Conservation (phyloP, 2,888 invertebrate species). For the Acanthosepion pharaonis region DNA sequence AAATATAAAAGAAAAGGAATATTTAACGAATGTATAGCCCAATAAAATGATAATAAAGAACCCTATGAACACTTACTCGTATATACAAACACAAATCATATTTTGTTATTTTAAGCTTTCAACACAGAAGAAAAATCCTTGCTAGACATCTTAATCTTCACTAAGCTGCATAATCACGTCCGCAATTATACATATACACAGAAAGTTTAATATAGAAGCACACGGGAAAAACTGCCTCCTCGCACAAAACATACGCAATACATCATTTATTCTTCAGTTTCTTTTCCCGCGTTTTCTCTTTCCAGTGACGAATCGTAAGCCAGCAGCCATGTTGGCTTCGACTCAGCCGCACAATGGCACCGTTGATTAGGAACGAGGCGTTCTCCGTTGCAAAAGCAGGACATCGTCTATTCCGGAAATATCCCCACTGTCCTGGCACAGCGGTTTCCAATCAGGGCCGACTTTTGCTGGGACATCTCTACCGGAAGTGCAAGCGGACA, state of each 20-base stretch:
- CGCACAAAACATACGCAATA: neutral
- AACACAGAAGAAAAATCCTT: too few relatives aligned
- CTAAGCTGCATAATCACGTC: too few relatives aligned
- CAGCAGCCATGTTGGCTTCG: conserved; percentile 13
- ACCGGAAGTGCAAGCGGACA: conserved; percentile 33
- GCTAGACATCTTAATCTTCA: too few relatives aligned
- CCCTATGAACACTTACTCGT: neutral
- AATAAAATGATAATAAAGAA: too few relatives aligned
- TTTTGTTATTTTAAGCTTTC: neutral
- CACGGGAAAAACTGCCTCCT: neutral
- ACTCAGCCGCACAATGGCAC: neutral
- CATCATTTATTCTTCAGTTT: neutral
- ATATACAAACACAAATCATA: neutral
- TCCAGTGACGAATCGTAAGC: conserved; percentile 33
- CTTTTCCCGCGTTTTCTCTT: neutral
- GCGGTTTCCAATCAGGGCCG: conserved; percentile 33
- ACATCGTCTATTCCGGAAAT: conserved; percentile 22
- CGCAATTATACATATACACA: too few relatives aligned
- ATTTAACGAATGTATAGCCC: too few relatives aligned
- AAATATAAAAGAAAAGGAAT: too few relatives aligned
- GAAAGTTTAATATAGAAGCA: neutral
- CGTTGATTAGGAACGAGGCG: conserved; percentile 33
- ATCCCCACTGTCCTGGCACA: conserved; percentile 20
- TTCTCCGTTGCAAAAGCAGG: conserved; percentile 23
- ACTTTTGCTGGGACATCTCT: conserved; percentile 33